phyloP scores from a whole-genome alignment of 2,888 invertebrate genomes.

The Liodrosophila aerea region DNA sequence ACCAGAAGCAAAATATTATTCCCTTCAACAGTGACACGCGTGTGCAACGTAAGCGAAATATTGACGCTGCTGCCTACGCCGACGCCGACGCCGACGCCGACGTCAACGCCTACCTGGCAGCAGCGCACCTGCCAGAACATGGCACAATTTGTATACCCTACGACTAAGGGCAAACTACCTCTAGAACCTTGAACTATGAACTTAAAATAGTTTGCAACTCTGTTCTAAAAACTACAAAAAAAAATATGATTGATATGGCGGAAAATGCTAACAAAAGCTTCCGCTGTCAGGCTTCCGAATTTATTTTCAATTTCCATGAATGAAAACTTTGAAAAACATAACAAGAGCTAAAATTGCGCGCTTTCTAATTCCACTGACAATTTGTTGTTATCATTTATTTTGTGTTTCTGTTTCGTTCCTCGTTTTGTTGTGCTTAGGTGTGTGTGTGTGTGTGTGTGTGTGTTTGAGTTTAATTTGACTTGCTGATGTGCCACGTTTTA shows the following conservation, averaged over 20 bases:
- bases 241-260: too few species aligned
- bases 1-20: conserved; percentile 8
- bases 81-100: conserved; percentile 1
- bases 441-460: conserved; percentile 13
- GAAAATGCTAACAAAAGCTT: too few species aligned
- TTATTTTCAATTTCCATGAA: conserved; percentile 33
- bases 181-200: too few species aligned
- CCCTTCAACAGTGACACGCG: conserved; percentile 34
- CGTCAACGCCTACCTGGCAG: conserved; percentile 19
- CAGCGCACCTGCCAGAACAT: conserved; percentile 44
- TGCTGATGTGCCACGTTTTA: conserved; percentile 53
- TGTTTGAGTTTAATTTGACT: conserved; percentile 51
- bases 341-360: conserved; percentile 25
- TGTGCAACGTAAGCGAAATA: conserved; percentile 39
- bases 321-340: conserved; percentile 1
- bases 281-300: conserved; percentile 3
- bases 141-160: too few species aligned
- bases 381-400: too few species aligned
- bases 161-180: too few species aligned
- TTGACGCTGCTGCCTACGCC: conserved; percentile 1
- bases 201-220: conserved; percentile 11
- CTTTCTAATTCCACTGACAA: conserved; percentile 31
- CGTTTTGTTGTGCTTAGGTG: conserved; percentile 2
- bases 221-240: not conserved
- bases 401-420: not conserved